Conservation (phyloP, 2,797 vertebrate species). For the Sciurus carolinensis region DNA sequence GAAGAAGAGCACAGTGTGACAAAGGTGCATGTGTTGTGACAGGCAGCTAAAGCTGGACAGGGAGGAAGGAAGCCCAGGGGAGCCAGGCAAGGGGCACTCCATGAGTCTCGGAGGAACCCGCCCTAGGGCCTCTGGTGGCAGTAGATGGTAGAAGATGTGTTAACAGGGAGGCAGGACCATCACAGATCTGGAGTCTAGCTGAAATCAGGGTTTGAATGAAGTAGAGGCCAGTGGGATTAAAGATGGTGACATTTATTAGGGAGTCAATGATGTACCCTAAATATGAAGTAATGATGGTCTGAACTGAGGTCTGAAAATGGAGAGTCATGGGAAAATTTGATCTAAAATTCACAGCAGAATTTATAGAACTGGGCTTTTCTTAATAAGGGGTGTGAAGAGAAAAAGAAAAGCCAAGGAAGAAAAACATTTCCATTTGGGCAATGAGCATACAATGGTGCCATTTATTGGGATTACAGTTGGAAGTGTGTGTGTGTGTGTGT, state of each 20-base stretch:
- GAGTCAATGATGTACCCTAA: not conserved
- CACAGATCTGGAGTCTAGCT: not conserved
- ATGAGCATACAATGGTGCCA: not conserved
- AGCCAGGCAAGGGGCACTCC: too few relatives aligned
- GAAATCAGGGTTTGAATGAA: not conserved
- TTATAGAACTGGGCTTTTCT: not conserved
- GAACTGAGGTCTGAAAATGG: not conserved
- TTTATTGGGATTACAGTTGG: not conserved
- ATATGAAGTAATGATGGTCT: not conserved
- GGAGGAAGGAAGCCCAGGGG: not conserved
- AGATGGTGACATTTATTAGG: not conserved
- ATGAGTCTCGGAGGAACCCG: not conserved
- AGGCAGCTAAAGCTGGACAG: not conserved
- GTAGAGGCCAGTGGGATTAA: not conserved
- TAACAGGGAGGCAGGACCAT: not conserved
- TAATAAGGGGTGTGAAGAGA: not conserved
- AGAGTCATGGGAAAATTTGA: not conserved
- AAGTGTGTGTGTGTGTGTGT: not conserved
- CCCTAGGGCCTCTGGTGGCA: not conserved
- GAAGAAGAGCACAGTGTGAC: accelerated
- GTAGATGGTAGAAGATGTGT: not conserved
- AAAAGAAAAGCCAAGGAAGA: not conserved
- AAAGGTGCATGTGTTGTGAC: not conserved
- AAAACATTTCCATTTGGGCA: not conserved
- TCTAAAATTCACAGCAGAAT: not conserved